Evolutionary conservation across 2,797 vertebrate species (phyloP).

Genomic region (Cirrhinus mrigala): DNA sequence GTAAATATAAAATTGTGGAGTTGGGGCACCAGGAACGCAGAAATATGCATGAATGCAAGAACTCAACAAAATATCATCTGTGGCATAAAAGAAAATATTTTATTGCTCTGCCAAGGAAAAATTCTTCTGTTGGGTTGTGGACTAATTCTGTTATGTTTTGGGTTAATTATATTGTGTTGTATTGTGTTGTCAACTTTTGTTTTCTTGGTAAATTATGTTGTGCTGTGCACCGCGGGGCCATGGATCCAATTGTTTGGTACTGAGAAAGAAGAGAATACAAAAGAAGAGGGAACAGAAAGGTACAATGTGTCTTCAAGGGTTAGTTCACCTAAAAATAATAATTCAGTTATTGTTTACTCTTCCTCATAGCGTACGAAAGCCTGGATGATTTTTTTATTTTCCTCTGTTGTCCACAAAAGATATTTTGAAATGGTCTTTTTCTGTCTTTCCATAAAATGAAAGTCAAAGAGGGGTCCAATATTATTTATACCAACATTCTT

Average conservation of each 20-base stretch:
- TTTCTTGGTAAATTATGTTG: slow-evolving; percentile 2
- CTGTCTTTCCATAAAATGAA: not conserved
- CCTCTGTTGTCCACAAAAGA: not conserved
- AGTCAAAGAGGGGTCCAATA: not conserved
- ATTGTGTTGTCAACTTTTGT: slow-evolving; percentile 31
- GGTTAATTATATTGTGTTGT: slow-evolving; percentile 25
- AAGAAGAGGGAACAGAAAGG: slow-evolving; percentile 8
- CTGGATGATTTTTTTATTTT: not conserved
- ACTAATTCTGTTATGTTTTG: slow-evolving; percentile 22
- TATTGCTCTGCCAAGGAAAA: not conserved
- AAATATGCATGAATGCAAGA: not conserved
- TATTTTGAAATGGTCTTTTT: not conserved
- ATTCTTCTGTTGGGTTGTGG: not conserved
- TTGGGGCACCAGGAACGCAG: not conserved
- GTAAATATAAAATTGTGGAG: not conserved
- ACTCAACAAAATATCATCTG: not conserved
- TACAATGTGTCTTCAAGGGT: not conserved
- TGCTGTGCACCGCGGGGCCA: not conserved
- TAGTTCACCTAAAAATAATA: not conserved
- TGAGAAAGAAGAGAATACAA: not conserved
- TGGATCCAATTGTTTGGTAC: slow-evolving; percentile 5
- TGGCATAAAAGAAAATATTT: not conserved
- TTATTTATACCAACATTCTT: not conserved
- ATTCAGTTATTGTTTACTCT: not conserved
- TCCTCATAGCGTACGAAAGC: not conserved